These are phyloP conservation scores for Carcharodon carcharias DNA, from an alignment of 2,797 vertebrate genomes.

Conservation along the genomic window DNA sequence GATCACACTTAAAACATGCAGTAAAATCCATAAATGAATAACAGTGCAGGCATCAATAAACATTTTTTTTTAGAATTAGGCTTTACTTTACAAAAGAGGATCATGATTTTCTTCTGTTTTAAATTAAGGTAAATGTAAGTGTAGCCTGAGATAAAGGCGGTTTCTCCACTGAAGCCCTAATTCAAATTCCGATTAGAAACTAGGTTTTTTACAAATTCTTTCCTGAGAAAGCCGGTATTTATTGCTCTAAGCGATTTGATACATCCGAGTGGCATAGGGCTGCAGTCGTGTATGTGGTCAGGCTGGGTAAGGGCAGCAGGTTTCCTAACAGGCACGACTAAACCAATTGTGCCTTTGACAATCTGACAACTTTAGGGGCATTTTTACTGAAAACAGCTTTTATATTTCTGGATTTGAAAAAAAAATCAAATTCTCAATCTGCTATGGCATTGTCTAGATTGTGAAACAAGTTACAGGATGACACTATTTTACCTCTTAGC, in stretches of 20 bases:
- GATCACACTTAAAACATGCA: not conserved
- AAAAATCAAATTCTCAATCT: not conserved
- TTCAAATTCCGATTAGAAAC: not conserved
- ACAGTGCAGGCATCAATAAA: not conserved
- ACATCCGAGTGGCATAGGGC: not conserved
- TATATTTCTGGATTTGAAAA: too few relatives aligned
- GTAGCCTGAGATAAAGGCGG: too few relatives aligned
- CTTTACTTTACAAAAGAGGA: not conserved
- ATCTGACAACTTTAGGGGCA: not conserved
- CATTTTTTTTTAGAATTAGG: not conserved
- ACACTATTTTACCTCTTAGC: not conserved
- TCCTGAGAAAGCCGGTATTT: not conserved
- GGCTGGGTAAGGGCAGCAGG: not conserved
- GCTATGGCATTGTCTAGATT: not conserved
- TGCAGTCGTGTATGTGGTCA: not conserved
- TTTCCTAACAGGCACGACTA: not conserved
- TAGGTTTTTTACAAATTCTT: not conserved
- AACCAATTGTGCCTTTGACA: not conserved
- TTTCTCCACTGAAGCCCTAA: not conserved
- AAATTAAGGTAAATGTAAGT: not conserved
- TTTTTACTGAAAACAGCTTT: not conserved
- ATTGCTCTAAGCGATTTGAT: not conserved
- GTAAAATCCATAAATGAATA: not conserved
- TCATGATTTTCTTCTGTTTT: not conserved
- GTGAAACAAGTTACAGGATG: not conserved